Evolutionary conservation across 1,140 invertebrate species (phyloP), one percentile per base, ranked within the genome.

Genomic region (Drosophila grimshawi): DNA sequence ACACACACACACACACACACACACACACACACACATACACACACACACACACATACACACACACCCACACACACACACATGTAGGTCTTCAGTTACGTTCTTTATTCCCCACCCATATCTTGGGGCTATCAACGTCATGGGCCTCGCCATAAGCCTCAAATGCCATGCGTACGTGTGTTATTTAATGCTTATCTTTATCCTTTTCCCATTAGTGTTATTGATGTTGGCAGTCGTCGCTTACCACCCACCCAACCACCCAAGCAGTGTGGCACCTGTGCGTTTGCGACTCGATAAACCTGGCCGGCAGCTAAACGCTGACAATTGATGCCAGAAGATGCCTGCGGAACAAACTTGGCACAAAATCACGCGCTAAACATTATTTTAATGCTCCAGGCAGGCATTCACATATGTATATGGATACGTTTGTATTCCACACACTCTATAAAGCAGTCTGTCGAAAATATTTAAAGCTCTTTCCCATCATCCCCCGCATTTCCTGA

Each of bases 181-280:
- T 90, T 86, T 90, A 90, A 88, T 90, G 86, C 86, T 90, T 90
- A 90, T 90, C 86, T 91, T 90, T 88, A 91, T 90, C 82, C 86
- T 90, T 90, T 90, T 88, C 86, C 86, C 88, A 90, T 90, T 90
- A 90, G 88, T 83, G 86, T 86, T 90, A 90, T 90, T 90, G 86
- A 91, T 90, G 86, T 79, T 78, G 82, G 82, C 79, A 88, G 85
- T 59, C 65, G 55, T 56, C 71, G 46, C 48, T 41, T 63, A 55
- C 29, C 35, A 49, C 41, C 56, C 49, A n/a, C 48, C 3, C n/a
- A n/a, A 4, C 11, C 32, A 11, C 48, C 33, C n/a, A 30, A 3
- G 41, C 59, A 37, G 3, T 69, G 55, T 45, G 53, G 57, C 67
- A 70, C 72, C 67, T 75, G 71, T 49, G 57, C 30, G 41, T 43